Evolutionary conservation across 92 coral and sea anemone genomes (phyloP), one percentile per base, ranked within the genome.

Genomic region (Bergia sp.): DNA sequence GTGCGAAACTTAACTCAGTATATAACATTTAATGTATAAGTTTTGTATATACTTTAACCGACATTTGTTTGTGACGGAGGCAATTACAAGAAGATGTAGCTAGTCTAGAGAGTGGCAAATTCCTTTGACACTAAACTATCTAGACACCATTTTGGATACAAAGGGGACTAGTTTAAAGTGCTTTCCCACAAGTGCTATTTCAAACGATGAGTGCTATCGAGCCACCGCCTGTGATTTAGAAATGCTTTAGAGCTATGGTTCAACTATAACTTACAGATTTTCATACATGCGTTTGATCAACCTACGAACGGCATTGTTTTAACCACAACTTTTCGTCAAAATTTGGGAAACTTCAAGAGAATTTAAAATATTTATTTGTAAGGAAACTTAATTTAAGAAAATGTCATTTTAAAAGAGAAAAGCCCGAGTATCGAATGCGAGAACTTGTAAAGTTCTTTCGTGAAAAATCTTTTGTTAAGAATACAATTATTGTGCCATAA

Each of bases 321-420:
- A 71, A 45, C 67, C 43, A 43, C 21, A 84, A 29, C 87, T 45
- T 40, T 84, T 84, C 55, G 53, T 69, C 44, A 23, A 69, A 83
- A n/a, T n/a, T 69, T 44, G 87, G 87, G 87, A 67, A 84, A 84
- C 85, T 45, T 84, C 79, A 44, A 84, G 79, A 84, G 65, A 84
- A 38, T 84, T 84, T 69, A 84, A 67, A 67, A 71, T 84, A 84
- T 84, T 84, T 84, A 84, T 84, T 84, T 45, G 87, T 47, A 84
- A 84, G 87, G 79, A 71, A 84, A 71, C 78, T 71, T 71, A 69
- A 84, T 73, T 84, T 71, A 84, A 84, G 66, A 71, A 43, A 84
- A 69, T 69, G 64, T 45, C 78, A 69, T 84, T 84, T 80, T 84
- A 84, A 84, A 73, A 83, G 11, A 83, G 76, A 83, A 66, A 67